Base-by-base conservation (phyloP, 2,797 vertebrate genomes). In the Heteromormyrus szaboi region DNA sequence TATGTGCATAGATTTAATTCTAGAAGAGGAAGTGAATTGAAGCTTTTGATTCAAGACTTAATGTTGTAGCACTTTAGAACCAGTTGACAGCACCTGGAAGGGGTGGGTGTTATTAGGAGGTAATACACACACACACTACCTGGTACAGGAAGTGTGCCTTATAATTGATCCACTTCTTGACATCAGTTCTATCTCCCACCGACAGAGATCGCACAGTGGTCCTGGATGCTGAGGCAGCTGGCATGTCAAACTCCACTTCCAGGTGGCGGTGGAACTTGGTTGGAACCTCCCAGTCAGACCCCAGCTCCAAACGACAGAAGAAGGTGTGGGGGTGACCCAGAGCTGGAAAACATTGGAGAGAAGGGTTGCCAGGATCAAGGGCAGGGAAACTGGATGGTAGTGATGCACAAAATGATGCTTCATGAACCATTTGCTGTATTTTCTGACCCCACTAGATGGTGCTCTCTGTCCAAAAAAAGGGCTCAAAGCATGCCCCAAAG, bases 91-190 rank as follows among this genome's bases (percentile, higher is more conserved):
- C 41, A 44, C 72, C 72, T 44, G 37, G 19, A 44, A 46, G 41
- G 19, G 8, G 41, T 46, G 19, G 19, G 2, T n/a, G 41, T 46
- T n/a, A 46, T 46, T 46, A 81, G 19, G 41, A 81, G 41, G 41
- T 22, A 46, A 81, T 72, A 72, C 19, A 46, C 37, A 86, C 22
- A 37, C 46, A 62, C 46, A 48, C 7, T 95, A 97, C 97, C 97
- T 98, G 96, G 93, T 97, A 98, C 91, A 92, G 95, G 93, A 97
- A 98, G 93, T 97, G 97, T 87, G 97, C 96, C 51, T 96, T 97
- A 90, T 98, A 98, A 92, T 96, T 97, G 93, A 98, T 96, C 97
- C 97, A 97, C 90, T 98, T 98, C 93, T 96, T 97, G 88, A 97
- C 92, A 0, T 96, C 93, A 0, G 91, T 92, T 92, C 95, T 95